Conservation (phyloP, 2,113 vertebrate genomes). For the Sander lucioperca region DNA sequence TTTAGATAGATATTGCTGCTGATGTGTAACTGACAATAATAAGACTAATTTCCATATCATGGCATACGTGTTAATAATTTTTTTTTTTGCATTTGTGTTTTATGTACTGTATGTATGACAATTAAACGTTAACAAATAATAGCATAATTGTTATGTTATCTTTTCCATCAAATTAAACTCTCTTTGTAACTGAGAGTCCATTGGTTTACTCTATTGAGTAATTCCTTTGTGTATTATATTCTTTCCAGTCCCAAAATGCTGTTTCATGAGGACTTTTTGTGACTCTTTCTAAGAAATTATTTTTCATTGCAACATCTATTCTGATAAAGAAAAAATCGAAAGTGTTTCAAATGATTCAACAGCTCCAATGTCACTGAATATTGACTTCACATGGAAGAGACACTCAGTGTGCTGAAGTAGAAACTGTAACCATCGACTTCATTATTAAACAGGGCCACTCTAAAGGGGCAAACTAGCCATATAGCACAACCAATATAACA, state of each 20-base stretch:
- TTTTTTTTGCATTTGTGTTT: neutral
- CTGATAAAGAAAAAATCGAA: conserved; percentile 6
- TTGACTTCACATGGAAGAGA: conserved; percentile 36
- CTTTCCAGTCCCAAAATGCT: neutral
- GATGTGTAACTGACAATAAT: neutral
- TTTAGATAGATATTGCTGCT: neutral
- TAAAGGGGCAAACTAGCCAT: conserved; percentile 18
- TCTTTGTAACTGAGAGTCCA: neutral
- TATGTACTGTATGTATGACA: neutral
- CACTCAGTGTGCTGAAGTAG: conserved; percentile 2
- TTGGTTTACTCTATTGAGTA: neutral
- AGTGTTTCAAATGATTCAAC: conserved; percentile 19
- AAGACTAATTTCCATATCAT: neutral
- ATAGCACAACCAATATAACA: conserved; percentile 17
- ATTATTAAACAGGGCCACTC: conserved; percentile 43
- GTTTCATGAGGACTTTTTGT: neutral
- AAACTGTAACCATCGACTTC: conserved; percentile 48
- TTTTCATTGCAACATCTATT: neutral
- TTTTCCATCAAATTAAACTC: neutral
- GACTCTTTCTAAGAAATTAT: neutral
- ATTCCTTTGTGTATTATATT: neutral
- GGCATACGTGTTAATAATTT: neutral
- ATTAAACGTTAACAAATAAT: neutral
- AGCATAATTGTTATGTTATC: neutral
- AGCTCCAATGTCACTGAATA: conserved; percentile 45